These are phyloP conservation scores for Leptinotarsa tumamoca DNA, from an alignment of 2,888 invertebrate genomes.

Conservation along the genomic window DNA sequence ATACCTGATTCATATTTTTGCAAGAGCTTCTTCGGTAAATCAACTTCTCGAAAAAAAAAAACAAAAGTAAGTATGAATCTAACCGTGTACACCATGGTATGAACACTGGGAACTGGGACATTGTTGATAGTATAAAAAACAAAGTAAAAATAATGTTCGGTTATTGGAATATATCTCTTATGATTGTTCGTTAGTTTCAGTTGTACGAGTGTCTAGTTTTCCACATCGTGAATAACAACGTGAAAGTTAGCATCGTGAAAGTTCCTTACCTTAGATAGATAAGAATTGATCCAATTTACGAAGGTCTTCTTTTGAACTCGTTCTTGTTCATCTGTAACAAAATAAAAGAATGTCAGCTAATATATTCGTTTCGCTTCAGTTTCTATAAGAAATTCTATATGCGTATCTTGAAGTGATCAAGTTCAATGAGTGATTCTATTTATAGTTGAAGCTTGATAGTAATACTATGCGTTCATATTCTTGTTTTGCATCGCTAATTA, in stretches of 20 bases:
- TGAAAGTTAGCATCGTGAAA: not conserved
- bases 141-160: too few relatives aligned
- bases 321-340: slow-evolving; percentile 96
- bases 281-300: slow-evolving; percentile 99
- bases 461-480: not conserved
- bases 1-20: too few relatives aligned
- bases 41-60: too few relatives aligned
- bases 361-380: not conserved
- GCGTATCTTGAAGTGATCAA: slow-evolving; percentile 11
- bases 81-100: too few relatives aligned
- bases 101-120: too few relatives aligned
- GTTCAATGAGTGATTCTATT: slow-evolving; percentile 4
- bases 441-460: not conserved
- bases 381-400: slow-evolving; percentile 1
- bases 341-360: slow-evolving; percentile 28
- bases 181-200: too few relatives aligned
- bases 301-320: slow-evolving; percentile 99
- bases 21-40: too few relatives aligned
- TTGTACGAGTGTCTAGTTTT: too few relatives aligned
- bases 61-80: too few relatives aligned
- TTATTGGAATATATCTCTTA: too few relatives aligned
- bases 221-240: too few relatives aligned
- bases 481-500: not conserved
- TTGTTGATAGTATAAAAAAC: too few relatives aligned
- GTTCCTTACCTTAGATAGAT: slow-evolving; percentile 87